Conservation (phyloP, 2,113 vertebrate genomes). For the Gambusia affinis region DNA sequence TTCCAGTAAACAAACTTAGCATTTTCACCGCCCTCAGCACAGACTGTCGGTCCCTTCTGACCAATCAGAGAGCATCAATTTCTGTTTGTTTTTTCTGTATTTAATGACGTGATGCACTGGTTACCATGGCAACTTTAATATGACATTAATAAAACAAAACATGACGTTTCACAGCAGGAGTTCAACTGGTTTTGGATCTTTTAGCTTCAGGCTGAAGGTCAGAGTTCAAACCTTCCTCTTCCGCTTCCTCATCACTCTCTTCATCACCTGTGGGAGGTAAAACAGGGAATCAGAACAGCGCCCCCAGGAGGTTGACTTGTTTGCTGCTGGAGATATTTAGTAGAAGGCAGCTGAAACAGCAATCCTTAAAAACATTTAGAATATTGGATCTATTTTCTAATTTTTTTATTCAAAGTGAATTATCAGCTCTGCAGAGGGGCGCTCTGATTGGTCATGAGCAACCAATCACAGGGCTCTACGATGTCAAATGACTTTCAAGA, state of each 20-base stretch:
- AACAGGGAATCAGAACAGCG: not conserved
- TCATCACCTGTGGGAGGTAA: conserved; percentile 56
- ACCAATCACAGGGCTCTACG: too few species aligned
- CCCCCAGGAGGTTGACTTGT: too few species aligned
- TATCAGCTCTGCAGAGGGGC: too few species aligned
- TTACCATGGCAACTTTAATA: conserved; percentile 37
- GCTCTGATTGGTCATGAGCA: too few species aligned
- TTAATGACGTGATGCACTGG: conserved; percentile 15
- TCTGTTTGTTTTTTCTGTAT: conserved; percentile 19
- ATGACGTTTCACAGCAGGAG: not conserved
- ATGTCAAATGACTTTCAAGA: too few species aligned
- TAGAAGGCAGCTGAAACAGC: too few species aligned
- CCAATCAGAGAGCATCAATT: conserved; percentile 9
- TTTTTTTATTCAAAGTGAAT: too few species aligned
- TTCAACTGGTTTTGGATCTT: conserved; percentile 52
- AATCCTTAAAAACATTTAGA: too few species aligned
- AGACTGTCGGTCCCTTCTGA: not conserved
- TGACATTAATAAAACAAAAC: conserved; percentile 16
- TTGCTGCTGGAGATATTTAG: too few species aligned
- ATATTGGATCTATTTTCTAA: too few species aligned
- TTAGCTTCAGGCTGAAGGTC: conserved; percentile 66
- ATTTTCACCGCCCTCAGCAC: not conserved
- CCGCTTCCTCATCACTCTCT: conserved; percentile 51
- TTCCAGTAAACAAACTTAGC: conserved; percentile 29
- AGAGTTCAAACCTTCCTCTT: conserved; percentile 15